These are phyloP conservation scores for Papilio xuthus DNA, from an alignment of 1,140 invertebrate genomes.

Conservation along the genomic window DNA sequence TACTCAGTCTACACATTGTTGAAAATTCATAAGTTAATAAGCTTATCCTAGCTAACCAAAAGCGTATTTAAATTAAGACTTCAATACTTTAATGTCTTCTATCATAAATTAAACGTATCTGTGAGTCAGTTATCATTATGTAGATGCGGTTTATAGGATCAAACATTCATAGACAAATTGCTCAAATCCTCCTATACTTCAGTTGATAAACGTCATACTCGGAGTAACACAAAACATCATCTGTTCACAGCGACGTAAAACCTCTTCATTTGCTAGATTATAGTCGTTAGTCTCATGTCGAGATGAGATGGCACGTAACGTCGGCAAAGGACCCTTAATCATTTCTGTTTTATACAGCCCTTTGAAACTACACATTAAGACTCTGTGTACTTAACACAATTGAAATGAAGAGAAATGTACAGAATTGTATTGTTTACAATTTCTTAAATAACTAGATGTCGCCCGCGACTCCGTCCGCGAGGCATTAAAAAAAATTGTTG, in stretches of 20 bases:
- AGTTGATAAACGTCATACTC: slow-evolving; percentile 24
- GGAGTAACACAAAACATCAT: slow-evolving; percentile 13
- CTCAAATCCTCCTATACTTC: neutral
- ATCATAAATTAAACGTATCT: neutral
- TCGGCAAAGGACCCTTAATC: neutral
- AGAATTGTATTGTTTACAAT: neutral
- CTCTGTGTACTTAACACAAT: neutral
- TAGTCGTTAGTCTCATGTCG: slow-evolving; percentile 27
- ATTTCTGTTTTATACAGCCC: slow-evolving; percentile 4
- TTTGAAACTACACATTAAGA: slow-evolving; percentile 10
- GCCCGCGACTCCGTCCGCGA: no score
- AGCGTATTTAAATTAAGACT: neutral
- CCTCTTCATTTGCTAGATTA: slow-evolving; percentile 27
- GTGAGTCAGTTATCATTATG: neutral
- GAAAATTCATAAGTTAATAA: slow-evolving; percentile 9
- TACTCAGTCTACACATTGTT: neutral
- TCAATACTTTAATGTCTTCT: neutral
- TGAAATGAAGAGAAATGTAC: slow-evolving; percentile 14
- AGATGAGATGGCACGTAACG: slow-evolving; percentile 15
- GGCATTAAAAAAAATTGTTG: no score
- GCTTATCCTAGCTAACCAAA: neutral
- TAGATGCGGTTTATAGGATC: neutral
- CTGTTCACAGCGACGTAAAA: slow-evolving; percentile 14
- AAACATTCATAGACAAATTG: slow-evolving; percentile 1
- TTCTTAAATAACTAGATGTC: no score